Percentiles rank a stretch among this genome's conserved stretches.
Conservation (phyloP, 30 jellyfish, hydroid and myxozoan genomes). For the Chrysaora quinquecirrha region DNA sequence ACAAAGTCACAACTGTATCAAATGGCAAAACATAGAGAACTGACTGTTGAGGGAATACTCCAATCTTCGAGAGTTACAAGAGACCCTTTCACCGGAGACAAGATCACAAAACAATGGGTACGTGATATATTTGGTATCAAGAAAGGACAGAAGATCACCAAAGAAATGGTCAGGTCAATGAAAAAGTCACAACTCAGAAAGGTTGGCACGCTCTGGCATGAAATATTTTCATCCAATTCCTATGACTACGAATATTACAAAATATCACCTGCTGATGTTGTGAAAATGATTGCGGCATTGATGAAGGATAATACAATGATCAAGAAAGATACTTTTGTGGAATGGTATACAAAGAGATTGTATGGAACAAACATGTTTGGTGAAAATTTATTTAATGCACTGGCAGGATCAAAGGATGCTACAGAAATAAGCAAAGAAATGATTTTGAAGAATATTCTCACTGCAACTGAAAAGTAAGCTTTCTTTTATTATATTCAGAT, state of each 20-base stretch:
- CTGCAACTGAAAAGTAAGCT: conserved; percentile 29
- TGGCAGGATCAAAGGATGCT: conserved; percentile 25
- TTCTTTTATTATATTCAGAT: too few relatives aligned
- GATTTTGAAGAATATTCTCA: conserved; percentile 28
- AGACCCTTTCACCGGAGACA: conserved; percentile 46
- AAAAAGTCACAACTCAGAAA: conserved; percentile 70
- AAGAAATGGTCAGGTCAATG: conserved; percentile 38
- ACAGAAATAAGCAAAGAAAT: conserved; percentile 18
- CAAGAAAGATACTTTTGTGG: conserved; percentile 21
- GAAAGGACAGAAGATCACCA: conserved; percentile 44
- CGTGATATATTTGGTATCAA: neutral
- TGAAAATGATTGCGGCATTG: conserved; percentile 42
- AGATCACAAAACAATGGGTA: neutral
- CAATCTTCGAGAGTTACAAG: neutral
- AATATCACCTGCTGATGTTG: conserved; percentile 48
- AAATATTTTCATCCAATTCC: conserved; percentile 39
- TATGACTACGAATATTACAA: conserved; percentile 66
- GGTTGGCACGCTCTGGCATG: conserved; percentile 46
- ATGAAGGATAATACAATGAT: conserved; percentile 8
- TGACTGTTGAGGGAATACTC: conserved; percentile 3
- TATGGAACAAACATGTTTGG: conserved; percentile 54
- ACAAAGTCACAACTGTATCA: conserved; percentile 15
- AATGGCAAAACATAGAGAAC: conserved; percentile 10
- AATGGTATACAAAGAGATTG: conserved; percentile 26
- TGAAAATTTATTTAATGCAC: neutral